Evolutionary conservation across 2,113 vertebrate species (phyloP), one percentile per base, ranked within the genome.

Genomic region (Tupaia tana): DNA sequence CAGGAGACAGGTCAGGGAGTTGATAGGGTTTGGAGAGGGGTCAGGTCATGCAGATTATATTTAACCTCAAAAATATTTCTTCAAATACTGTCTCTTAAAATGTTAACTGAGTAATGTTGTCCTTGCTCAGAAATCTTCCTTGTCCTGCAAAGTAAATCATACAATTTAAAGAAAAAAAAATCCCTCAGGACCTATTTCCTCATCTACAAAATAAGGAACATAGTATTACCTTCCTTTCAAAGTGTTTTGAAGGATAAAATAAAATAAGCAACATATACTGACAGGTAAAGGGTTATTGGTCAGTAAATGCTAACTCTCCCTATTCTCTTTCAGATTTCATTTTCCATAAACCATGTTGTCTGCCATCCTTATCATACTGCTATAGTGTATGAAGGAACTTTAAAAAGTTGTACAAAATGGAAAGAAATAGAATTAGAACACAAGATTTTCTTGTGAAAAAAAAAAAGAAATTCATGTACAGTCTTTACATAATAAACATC

Each of bases 281-380:
- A 1, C 9, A 59, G 22, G 11, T 56, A 73, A n/a, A 29, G 73
- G 19, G 24, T 63, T 79, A 90, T 71, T 24, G 43, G 5, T 69
- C 7, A 86, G 3, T 61, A 52, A 63, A 29, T 18, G 7, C 67
- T 89, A 24, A 8, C n/a, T 61, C 20, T 66, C n/a, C 19, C 1
- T 77, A 77, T 79, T 88, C 31, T 92, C 16, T 74, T 86, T 83
- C 31, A 83, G 59, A 73, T n/a, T 34, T 74, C 8, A 7, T 73
- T 2, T 63, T 24, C 29, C 2, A 27, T 25, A 87, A 73, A 74
- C 24, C 61, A 16, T n/a, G n/a, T n/a, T 58, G 9, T 52, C 12
- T 70, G 25, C 2, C 19, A 52, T 1, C 52, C 74, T 25, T 20
- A 12, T 58, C 64, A 22, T 71, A 27, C 27, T 69, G 58, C 77